Evolutionary conservation across 2,888 invertebrate species (phyloP), one percentile per base, ranked within the genome.

Genomic region (Agrochola litura): DNA sequence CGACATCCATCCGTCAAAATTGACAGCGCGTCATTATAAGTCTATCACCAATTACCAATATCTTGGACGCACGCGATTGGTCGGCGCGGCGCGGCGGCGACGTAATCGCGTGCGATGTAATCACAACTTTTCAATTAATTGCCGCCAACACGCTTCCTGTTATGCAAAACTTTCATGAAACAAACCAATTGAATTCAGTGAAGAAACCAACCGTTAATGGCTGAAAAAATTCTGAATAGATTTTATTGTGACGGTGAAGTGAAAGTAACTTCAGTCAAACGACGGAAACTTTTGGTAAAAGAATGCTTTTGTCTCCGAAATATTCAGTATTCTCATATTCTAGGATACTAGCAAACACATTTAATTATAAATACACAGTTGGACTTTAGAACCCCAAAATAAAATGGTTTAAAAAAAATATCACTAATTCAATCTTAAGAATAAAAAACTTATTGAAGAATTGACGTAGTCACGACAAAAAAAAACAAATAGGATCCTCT

Each of bases 111-210:
- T 88, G 89, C 85, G 75, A 64, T 30, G 73, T 82, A 81, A 86
- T 79, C 70, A 76, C 79, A 86, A 90, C 87, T 91, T 91, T 91
- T 90, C 89, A 86, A 81, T 86, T 90, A 91, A 91, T 90, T 87
- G 84, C 84, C 76, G 67, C 78, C 87, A 73, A 76, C 84, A 81
- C 79, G 81, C 82, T 88, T 87, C 88, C 87, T 86, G 78, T 91
- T 91, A 90, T 88, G 90, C 87, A 90, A 89, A 86, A 71, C 76
- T 87, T 87, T 86, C 89, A 82, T 84, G 85, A 82, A 86, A 83
- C 83, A 46, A 61, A 79, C 66, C 76, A 58, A 83, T 72, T 71
- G 64, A 77, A 65, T 77, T 77, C 61, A 66, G n/a, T 81, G n/a
- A 82, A 68, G 77, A 82, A 82, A 69, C 37, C 16, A 37, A 37